A percentile compares a stretch with the other conserved stretches of the same genome.
phyloP scores from a whole-genome alignment of 35 echinoderm and acorn worm genomes.

The Holothuria glaberrima region DNA sequence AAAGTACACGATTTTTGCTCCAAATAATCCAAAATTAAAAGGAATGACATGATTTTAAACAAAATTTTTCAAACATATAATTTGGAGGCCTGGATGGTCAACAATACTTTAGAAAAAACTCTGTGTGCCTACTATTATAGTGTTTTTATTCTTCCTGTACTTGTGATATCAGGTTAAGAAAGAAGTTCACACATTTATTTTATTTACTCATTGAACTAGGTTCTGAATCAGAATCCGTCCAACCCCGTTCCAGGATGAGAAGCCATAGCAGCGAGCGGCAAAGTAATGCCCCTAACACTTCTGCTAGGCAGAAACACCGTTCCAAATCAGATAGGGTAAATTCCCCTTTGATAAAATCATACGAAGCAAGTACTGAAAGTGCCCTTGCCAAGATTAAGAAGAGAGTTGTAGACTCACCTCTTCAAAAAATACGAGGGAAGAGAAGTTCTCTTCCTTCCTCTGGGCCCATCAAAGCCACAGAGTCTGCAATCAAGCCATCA shows the following conservation, averaged over 20 bases:
- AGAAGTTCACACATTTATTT: background rate
- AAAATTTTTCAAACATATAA: too few relatives aligned
- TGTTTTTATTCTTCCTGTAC: too few relatives aligned
- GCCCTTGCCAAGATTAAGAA: constrained; percentile 70
- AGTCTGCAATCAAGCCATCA: constrained; percentile 34
- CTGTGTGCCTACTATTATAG: too few relatives aligned
- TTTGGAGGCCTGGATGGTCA: background rate
- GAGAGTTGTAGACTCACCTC: constrained; percentile 37
- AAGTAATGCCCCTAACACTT: constrained; percentile 60
- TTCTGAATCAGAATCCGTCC: background rate
- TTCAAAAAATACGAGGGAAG: constrained; percentile 37
- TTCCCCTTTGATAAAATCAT: constrained; percentile 67
- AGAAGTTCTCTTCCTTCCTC: constrained; percentile 38
- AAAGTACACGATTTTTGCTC: too few relatives aligned
- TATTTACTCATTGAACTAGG: background rate
- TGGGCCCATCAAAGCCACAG: constrained; percentile 58
- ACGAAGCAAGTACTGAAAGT: constrained; percentile 81
- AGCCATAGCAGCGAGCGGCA: constrained; percentile 77
- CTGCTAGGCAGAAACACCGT: constrained; percentile 80
- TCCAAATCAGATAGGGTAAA: constrained; percentile 55
- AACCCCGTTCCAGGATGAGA: constrained; percentile 17
- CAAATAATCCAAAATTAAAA: too few relatives aligned
- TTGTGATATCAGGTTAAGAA: too few relatives aligned
- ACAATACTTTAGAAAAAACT: too few relatives aligned
- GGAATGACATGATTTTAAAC: too few relatives aligned